Percentiles rank a stretch among this genome's conserved stretches.
Evolutionary conservation across 2,113 vertebrate species (phyloP).

Genomic region (Channa maculata): DNA sequence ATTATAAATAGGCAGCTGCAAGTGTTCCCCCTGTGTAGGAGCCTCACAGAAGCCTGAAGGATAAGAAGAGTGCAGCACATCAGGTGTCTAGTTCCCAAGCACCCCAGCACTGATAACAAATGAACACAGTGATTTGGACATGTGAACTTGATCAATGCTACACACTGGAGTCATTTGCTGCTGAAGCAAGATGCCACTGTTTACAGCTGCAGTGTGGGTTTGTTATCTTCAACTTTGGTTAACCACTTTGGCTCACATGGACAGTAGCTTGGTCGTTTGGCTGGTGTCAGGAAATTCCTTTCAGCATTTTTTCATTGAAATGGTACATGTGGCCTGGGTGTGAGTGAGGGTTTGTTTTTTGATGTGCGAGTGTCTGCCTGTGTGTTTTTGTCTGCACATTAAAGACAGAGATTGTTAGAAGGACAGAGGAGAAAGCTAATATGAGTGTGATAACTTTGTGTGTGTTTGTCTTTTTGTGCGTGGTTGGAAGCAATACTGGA

Average conservation of each 20-base stretch:
- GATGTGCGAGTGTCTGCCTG: conserved; percentile 21
- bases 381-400: conserved; percentile 42
- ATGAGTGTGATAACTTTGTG: conserved; percentile 32
- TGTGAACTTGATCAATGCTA: neutral
- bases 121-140: conserved; percentile 33
- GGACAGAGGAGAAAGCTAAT: conserved; percentile 5
- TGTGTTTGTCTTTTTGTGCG: conserved; percentile 26
- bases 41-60: conserved; percentile 44
- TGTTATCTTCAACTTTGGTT: conserved; percentile 50
- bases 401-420: conserved; percentile 32
- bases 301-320: conserved; percentile 72
- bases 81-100: conserved; percentile 55
- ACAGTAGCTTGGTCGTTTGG: conserved; percentile 63
- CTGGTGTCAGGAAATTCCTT: conserved; percentile 76
- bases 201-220: conserved; percentile 22
- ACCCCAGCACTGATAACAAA: neutral
- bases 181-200: conserved; percentile 28
- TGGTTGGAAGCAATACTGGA: conserved; percentile 44
- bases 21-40: conserved; percentile 46
- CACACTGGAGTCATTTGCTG: conserved; percentile 16
- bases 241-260: conserved; percentile 35
- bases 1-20: conserved; percentile 58
- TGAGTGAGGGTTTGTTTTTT: conserved; percentile 48
- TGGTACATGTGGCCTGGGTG: conserved; percentile 48
- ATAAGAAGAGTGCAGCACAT: conserved; percentile 30